phyloP scores from a whole-genome alignment of 2,113 vertebrate species.

The Pelobates fuscus region DNA sequence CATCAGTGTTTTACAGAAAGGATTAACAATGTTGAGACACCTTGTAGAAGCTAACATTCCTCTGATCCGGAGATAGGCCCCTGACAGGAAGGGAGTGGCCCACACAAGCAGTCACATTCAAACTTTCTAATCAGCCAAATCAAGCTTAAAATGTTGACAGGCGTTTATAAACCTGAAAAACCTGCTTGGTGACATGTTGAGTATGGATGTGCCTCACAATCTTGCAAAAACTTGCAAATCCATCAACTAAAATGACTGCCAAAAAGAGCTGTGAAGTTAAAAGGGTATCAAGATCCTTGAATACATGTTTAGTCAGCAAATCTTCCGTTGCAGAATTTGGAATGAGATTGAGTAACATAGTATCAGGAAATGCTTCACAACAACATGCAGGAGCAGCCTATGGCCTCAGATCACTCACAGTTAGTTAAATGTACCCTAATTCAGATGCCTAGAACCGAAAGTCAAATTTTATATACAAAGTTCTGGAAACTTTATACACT shows the following conservation, averaged over 20 bases:
- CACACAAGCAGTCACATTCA: not conserved
- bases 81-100: not conserved
- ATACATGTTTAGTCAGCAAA: not conserved
- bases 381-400: not conserved
- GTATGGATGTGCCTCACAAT: not conserved
- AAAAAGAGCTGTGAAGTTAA: not conserved
- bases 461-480: no score
- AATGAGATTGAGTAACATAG: not conserved
- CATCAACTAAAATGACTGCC: not conserved
- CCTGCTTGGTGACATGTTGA: not conserved
- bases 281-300: not conserved
- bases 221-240: not conserved
- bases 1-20: no score
- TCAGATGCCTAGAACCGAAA: no score
- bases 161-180: not conserved
- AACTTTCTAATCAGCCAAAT: conserved; percentile 3
- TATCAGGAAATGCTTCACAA: not conserved
- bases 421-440: no score
- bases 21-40: no score
- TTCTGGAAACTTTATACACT: no score
- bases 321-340: not conserved
- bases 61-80: not conserved
- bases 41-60: no score
- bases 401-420: no score
- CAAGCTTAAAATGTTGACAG: conserved; percentile 3